Base-by-base conservation (phyloP, 2,797 vertebrate species). In the Peromyscus melanophrys region DNA sequence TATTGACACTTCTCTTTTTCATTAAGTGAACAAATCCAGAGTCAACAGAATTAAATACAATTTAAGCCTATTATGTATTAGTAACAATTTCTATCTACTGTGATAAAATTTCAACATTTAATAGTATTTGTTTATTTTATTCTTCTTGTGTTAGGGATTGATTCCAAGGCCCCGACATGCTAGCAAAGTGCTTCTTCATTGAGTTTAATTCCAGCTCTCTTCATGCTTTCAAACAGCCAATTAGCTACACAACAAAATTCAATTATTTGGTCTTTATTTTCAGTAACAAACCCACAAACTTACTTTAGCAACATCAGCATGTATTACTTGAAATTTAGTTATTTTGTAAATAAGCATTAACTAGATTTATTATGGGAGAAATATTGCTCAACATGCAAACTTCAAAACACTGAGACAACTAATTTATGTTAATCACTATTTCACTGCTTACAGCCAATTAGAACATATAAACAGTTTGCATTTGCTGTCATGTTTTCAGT, bases 301-400 rank as follows among this genome's bases (percentile, higher is more conserved):
- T 95, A 69, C 75, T 63, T 92, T 65, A 87, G 69, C 67, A 96
- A 83, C 92, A 95, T 83, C 57, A 95, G 61, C 52, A 55, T 29
- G 17, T 73, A n/a, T 69, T 94, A n/a, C 63, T 90, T 86, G 83
- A 89, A 76, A 27, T 87, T 82, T 92, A 69, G 94, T 94, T 87
- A 92, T 88, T 95, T 96, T 90, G 63, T 17, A 84, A 77, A 75
- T 69, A 86, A 88, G 21, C 69, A 14, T 91, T 78, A 83, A 65
- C 59, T 93, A 83, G 43, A 91, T 88, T 95, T 91, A 95, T 65
- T 82, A 34, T 61, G 65, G 61, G 27, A 76, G 77, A 89, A 94
- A 75, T 89, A 92, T 52, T 93, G 59, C 25, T 89, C 57, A 77
- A 31, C 49, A 29, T 80, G 59, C 23, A 92, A 95, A 89, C 67